A percentile compares a stretch with the other conserved stretches of the same genome.
phyloP scores from a whole-genome alignment of 1,140 invertebrate species.

The Asobara japonica region DNA sequence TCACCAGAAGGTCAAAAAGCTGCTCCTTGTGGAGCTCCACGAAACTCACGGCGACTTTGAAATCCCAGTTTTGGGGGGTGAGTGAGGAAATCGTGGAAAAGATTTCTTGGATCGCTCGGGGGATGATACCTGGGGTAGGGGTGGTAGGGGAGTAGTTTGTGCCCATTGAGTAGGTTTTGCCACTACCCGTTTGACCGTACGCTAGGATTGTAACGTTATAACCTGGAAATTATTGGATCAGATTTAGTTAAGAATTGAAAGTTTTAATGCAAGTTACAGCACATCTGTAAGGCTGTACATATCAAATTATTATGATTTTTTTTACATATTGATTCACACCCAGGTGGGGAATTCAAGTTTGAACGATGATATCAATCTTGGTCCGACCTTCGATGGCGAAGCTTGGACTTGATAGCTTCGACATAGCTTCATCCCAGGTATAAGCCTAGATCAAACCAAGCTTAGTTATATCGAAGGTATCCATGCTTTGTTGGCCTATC shows the following conservation, averaged over 20 bases:
- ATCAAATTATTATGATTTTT: no score
- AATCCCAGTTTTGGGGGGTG: constrained; percentile 70
- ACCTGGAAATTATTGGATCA: constrained; percentile 63
- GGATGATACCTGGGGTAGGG: constrained; percentile 78
- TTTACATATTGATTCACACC: no score
- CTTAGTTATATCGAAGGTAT: no score
- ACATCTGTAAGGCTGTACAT: no score
- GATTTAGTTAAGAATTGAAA: neutral
- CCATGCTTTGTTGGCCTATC: no score
- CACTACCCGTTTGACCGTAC: constrained; percentile 94
- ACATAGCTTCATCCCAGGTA: no score
- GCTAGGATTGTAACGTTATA: constrained; percentile 94
- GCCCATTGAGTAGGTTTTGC: constrained; percentile 94
- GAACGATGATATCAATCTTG: no score
- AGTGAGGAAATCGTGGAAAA: constrained; percentile 77
- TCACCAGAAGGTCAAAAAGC: constrained; percentile 80
- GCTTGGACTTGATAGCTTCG: no score
- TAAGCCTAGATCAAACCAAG: no score
- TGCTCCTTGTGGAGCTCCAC: constrained; percentile 82
- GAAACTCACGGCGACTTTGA: constrained; percentile 81
- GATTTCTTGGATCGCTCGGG: constrained; percentile 83
- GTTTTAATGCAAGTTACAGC: no score
- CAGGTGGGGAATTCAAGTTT: no score
- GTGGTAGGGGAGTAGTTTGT: constrained; percentile 74
- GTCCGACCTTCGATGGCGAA: no score